Evolutionary conservation across 1,140 invertebrate genomes (phyloP).

Genomic region (Eciton burchellii): DNA sequence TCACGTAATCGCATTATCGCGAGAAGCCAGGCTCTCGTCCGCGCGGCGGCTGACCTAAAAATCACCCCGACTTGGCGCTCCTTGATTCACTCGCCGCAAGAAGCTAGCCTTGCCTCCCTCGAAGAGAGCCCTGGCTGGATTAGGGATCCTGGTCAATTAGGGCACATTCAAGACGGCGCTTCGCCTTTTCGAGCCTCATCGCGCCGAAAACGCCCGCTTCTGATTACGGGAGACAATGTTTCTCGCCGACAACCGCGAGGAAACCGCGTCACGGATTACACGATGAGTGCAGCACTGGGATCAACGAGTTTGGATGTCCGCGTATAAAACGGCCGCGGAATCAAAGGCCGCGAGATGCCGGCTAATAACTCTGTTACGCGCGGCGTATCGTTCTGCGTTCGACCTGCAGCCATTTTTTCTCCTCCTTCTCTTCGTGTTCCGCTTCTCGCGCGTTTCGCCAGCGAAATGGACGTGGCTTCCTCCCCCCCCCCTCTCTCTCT

Average conservation of each 20-base stretch:
- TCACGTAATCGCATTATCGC: conserved; percentile 45
- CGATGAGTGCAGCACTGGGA: not conserved
- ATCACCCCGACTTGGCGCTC: not conserved
- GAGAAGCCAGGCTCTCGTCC: not conserved
- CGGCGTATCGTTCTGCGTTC: not conserved
- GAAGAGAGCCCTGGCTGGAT: not conserved
- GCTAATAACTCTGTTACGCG: conserved; percentile 11
- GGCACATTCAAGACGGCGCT: not conserved
- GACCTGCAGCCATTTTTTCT: not conserved
- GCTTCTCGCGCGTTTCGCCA: not conserved
- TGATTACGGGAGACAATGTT: not conserved
- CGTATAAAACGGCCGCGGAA: not conserved
- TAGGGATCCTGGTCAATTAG: conserved; percentile 29
- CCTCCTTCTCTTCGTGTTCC: not conserved
- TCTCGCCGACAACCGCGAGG: not conserved
- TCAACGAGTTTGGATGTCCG: conserved; percentile 5
- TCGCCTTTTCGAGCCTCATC: not conserved
- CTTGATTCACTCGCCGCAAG: not conserved
- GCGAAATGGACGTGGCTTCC: not conserved
- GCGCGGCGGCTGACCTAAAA: not conserved
- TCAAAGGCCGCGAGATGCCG: not conserved
- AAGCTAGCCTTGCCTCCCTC: not conserved
- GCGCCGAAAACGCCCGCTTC: not conserved
- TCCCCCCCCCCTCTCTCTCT: conserved; percentile 11
- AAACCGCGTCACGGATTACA: not conserved